These are phyloP conservation scores for Drosophila putrida DNA, from an alignment of 2,888 invertebrate species.

Conservation along the genomic window DNA sequence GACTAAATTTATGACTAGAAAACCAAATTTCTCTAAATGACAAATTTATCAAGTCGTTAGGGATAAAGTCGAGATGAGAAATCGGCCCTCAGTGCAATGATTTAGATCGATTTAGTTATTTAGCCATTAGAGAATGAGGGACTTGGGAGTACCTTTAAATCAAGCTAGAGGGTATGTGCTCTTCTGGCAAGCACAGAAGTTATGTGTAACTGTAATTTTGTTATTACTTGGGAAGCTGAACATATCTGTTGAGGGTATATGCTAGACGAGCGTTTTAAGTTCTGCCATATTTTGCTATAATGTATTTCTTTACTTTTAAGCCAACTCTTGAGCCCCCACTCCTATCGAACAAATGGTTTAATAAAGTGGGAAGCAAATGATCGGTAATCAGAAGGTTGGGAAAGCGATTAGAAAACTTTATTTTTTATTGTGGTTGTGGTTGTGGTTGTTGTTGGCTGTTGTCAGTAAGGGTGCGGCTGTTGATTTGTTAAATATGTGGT, in stretches of 20 bases:
- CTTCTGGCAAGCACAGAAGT: too few species aligned
- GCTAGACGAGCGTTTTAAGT: conserved; percentile 1
- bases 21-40: too few species aligned
- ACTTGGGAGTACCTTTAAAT: too few species aligned
- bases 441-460: background rate
- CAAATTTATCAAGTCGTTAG: too few species aligned
- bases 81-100: background rate
- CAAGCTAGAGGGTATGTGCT: too few species aligned
- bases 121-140: too few species aligned
- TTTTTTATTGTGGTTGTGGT: background rate
- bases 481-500: conserved; percentile 9
- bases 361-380: conserved; percentile 32
- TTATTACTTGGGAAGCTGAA: too few species aligned
- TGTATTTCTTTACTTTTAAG: background rate
- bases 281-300: background rate
- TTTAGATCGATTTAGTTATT: too few species aligned
- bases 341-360: conserved; percentile 14
- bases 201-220: too few species aligned
- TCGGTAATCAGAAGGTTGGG: conserved; percentile 26
- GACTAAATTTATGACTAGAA: too few species aligned
- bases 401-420: conserved; percentile 26
- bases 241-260: background rate
- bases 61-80: too few species aligned
- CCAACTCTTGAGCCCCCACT: background rate
- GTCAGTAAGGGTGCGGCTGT: background rate